phyloP scores from a whole-genome alignment of 1,140 invertebrate genomes.

The Aplysia californica region DNA sequence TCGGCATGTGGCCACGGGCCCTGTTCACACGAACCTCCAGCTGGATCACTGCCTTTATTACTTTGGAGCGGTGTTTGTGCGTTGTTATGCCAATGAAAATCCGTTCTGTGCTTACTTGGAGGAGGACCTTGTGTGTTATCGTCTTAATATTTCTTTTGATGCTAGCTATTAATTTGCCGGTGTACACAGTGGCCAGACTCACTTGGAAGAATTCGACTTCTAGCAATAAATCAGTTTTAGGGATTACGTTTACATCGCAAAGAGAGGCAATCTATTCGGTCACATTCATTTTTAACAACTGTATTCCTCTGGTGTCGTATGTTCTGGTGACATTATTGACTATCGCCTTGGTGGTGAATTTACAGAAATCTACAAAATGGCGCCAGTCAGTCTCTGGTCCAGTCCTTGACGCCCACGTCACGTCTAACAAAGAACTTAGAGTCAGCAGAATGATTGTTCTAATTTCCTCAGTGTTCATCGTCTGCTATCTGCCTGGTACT shows the following conservation, averaged over 20 bases:
- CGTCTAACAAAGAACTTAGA: not conserved
- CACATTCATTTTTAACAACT: conserved; percentile 10
- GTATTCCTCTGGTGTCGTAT: not conserved
- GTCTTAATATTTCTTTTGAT: not conserved
- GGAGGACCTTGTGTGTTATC: not conserved
- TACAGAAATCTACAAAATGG: conserved; percentile 11
- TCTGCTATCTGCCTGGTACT: conserved; percentile 4
- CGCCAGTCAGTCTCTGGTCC: not conserved
- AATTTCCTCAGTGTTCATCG: conserved; percentile 1
- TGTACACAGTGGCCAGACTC: not conserved
- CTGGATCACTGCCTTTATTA: conserved; percentile 16
- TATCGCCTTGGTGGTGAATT: not conserved
- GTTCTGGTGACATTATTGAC: not conserved
- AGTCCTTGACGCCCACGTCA: not conserved
- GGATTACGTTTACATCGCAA: not conserved
- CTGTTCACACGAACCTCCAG: not conserved
- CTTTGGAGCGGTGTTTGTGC: conserved; percentile 17
- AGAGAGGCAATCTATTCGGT: not conserved
- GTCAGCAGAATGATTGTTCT: conserved; percentile 13
- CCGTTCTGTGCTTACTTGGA: not conserved
- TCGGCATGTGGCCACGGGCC: conserved; percentile 4
- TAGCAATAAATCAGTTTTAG: not conserved
- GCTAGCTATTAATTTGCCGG: not conserved
- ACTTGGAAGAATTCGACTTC: conserved; percentile 7
- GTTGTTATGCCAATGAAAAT: conserved; percentile 3